Percentiles rank a stretch among this genome's conserved stretches.
These are phyloP conservation scores for Steinernema feltiae DNA, from an alignment of 1,140 invertebrate species.

Conservation along the genomic window DNA sequence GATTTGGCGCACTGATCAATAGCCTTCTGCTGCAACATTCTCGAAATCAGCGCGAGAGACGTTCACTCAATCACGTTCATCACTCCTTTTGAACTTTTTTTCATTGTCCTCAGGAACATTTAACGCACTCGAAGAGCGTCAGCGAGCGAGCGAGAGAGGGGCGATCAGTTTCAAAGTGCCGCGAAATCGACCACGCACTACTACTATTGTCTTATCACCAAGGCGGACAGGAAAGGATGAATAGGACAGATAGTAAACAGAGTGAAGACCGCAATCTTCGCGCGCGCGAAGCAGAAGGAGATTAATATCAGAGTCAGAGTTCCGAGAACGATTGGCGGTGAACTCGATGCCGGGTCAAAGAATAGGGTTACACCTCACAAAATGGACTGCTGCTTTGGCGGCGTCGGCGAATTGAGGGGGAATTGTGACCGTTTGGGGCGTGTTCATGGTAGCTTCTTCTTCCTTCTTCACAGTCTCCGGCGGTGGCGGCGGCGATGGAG, in stretches of 20 bases:
- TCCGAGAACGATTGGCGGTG: background rate
- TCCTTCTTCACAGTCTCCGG: background rate
- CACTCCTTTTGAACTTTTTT: background rate
- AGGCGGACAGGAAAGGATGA: no score
- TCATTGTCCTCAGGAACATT: background rate
- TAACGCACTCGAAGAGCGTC: background rate
- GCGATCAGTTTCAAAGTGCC: background rate
- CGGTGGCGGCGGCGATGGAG: background rate
- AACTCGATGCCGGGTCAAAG: slow-evolving; percentile 1
- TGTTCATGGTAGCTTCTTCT: background rate
- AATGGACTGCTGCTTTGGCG: background rate
- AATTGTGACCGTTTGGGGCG: slow-evolving; percentile 12
- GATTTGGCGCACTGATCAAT: slow-evolving; percentile 11
- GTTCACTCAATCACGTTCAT: background rate
- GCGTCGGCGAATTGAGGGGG: background rate
- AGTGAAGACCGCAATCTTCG: slow-evolving; percentile 1
- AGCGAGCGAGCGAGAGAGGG: no score
- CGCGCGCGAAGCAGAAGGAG: background rate
- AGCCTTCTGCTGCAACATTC: slow-evolving; percentile 12
- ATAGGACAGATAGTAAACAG: no score
- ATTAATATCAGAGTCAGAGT: background rate
- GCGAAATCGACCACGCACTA: background rate
- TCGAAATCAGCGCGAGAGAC: background rate
- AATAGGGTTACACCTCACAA: slow-evolving; percentile 9
- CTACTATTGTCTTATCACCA: background rate